Conservation (phyloP, 2,888 invertebrate genomes). For the Ferrisia virgata region DNA sequence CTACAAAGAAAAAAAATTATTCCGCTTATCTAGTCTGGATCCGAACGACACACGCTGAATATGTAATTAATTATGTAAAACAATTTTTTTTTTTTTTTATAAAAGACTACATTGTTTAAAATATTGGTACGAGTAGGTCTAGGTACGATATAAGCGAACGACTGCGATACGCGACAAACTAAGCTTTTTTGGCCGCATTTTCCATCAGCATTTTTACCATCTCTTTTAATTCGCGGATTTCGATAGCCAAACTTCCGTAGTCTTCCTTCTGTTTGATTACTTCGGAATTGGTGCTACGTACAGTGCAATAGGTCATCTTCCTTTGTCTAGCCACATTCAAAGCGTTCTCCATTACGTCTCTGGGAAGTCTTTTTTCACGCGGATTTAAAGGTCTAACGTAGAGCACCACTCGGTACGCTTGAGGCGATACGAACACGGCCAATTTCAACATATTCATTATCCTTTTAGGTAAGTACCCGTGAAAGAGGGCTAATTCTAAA, state of each 20-base stretch:
- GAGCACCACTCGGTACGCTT: slow-evolving; percentile 67
- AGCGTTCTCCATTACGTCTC: slow-evolving; percentile 65
- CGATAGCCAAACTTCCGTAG: background rate
- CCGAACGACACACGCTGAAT: background rate
- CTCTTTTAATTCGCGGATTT: slow-evolving; percentile 10
- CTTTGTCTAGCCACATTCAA: slow-evolving; percentile 31
- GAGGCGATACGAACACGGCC: slow-evolving; percentile 62
- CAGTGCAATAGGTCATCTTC: slow-evolving; percentile 1
- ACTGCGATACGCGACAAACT: background rate
- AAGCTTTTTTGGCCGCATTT: background rate
- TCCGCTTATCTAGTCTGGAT: background rate
- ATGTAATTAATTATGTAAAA: background rate
- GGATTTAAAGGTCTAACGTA: slow-evolving; percentile 81
- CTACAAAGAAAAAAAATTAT: background rate
- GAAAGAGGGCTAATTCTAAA: slow-evolving; percentile 76
- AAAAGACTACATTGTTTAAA: background rate
- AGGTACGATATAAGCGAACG: no score
- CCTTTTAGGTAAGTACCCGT: slow-evolving; percentile 73
- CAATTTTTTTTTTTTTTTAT: background rate
- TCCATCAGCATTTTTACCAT: slow-evolving; percentile 11
- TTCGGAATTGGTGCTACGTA: background rate
- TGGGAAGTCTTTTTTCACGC: slow-evolving; percentile 73
- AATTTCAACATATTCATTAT: slow-evolving; percentile 52
- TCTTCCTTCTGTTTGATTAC: background rate
- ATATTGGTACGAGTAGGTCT: background rate